These are phyloP conservation scores for Centropus unirufus DNA, from an alignment of 2,113 vertebrate species.

Conservation along the genomic window DNA sequence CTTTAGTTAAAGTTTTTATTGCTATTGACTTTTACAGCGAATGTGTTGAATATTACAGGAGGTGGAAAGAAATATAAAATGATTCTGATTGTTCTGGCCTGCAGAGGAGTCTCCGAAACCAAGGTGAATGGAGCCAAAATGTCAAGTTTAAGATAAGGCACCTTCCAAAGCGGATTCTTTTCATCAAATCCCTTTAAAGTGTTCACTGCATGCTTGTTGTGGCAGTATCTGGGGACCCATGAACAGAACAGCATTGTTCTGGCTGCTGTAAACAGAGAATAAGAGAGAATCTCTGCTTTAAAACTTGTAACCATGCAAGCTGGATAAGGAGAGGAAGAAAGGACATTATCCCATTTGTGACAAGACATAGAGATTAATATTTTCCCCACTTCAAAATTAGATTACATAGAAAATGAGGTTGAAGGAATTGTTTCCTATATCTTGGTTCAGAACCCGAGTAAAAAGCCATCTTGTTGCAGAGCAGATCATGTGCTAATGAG, in stretches of 20 bases:
- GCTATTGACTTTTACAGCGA: neutral
- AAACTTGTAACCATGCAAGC: neutral
- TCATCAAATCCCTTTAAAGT: neutral
- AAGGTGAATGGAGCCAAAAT: neutral
- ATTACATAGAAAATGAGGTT: neutral
- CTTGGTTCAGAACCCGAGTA: neutral
- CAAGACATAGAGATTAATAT: neutral
- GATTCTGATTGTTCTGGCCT: neutral
- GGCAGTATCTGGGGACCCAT: neutral
- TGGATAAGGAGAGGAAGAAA: neutral
- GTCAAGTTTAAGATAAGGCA: neutral
- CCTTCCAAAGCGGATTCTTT: neutral
- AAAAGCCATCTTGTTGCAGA: neutral
- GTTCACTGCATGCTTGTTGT: neutral
- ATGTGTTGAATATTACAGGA: neutral
- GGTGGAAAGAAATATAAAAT: neutral
- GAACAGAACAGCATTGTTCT: neutral
- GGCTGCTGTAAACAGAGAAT: neutral
- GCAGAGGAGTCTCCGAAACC: neutral
- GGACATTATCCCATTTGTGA: neutral
- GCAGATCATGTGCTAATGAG: neutral
- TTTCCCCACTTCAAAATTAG: neutral
- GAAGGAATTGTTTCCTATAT: neutral
- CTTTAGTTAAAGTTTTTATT: neutral
- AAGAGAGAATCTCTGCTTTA: neutral